A percentile compares a stretch with the other conserved stretches of the same genome.
Evolutionary conservation across 2,113 vertebrate species (phyloP).

Genomic region (Passer domesticus): DNA sequence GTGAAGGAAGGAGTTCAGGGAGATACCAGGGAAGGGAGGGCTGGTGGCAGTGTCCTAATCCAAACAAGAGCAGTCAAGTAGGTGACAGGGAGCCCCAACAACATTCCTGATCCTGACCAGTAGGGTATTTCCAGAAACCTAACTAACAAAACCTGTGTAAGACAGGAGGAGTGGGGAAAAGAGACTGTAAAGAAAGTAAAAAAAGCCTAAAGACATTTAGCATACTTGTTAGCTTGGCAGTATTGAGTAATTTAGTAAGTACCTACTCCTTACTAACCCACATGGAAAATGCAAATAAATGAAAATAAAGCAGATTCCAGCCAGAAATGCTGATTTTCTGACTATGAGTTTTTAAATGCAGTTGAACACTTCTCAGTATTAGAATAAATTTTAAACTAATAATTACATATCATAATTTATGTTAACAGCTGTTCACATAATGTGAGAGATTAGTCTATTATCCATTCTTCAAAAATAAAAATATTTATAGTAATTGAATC

Average conservation of each 20-base stretch:
- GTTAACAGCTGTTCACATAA: background rate
- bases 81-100: background rate
- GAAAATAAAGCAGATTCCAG: background rate
- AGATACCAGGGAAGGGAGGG: background rate
- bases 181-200: background rate
- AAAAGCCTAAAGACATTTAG: background rate
- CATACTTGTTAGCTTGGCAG: background rate
- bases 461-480: background rate
- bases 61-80: accelerated
- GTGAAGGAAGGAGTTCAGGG: background rate
- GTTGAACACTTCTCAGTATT: background rate
- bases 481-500: background rate
- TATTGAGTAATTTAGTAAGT: background rate
- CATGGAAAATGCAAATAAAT: background rate
- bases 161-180: background rate
- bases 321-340: background rate
- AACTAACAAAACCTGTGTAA: background rate
- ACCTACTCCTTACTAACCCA: background rate
- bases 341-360: background rate
- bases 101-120: accelerated
- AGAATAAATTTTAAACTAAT: background rate
- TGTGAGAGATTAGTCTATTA: background rate
- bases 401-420: background rate
- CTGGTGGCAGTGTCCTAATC: background rate
- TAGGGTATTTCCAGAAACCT: background rate